Base-by-base conservation (phyloP, 1,140 invertebrate genomes). In the Tetramorium alpestre region DNA sequence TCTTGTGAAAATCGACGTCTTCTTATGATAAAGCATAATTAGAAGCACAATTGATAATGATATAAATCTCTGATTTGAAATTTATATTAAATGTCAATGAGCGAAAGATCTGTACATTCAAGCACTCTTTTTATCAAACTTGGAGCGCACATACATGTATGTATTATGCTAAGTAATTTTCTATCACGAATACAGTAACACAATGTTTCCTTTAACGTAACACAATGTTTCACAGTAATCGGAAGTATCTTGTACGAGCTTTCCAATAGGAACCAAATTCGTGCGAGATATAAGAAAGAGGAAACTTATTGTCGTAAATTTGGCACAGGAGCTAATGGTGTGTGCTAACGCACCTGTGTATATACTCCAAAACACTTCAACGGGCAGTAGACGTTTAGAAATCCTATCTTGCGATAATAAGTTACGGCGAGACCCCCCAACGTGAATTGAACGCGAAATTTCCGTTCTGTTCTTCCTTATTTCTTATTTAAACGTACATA, bases 61-160 rank as follows among this genome's bases (percentile, higher is more conserved):
- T n/a, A n/a, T 44, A 54, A 56, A 70, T 70, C 8, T 44, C 11
- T 56, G 18, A 41, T n/a, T 22, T 25, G 5, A 8, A 67, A 69
- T 70, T 67, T 54, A 56, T 69, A 54, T 54, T 7, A 38, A 41
- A 25, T 67, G 41, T 58, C 69, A 70, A 81, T 69, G 22, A 81
- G 44, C 33, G 33, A 87, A 84, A 56, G 54, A 58, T 69, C 65
- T 84, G 85, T 93, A 92, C 91, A 90, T 92, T 91, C 86, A 87
- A 93, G 90, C 93, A 94, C 93, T 94, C 93, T 94, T 94, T 89
- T 92, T 86, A 67, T 49, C 89, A 91, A 92, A 87, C 89, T 90
- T 93, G 51, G 89, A 88, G 90, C 92, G 91, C 89, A 85, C 82
- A 33, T 33, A 85, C 82, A 33, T 33, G 70, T 87, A 85, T 81